These are phyloP conservation scores for Tauraco hartlaubi DNA, from an alignment of 2,797 vertebrate species.

Conservation along the genomic window DNA sequence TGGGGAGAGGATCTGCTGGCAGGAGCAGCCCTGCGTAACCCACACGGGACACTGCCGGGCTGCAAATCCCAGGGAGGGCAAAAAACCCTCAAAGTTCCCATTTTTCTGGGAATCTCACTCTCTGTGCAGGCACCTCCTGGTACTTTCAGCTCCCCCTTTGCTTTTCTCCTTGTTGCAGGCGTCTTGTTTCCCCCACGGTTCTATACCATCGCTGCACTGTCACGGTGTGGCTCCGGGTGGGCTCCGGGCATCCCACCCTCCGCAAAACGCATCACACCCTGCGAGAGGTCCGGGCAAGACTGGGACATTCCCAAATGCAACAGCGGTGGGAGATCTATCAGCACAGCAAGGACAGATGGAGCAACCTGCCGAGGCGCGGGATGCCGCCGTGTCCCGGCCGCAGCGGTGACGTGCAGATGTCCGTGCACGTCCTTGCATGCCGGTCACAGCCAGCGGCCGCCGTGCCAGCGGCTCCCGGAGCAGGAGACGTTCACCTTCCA, in stretches of 20 bases:
- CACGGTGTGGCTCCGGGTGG: not conserved
- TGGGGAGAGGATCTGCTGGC: not conserved
- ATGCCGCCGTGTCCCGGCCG: not conserved
- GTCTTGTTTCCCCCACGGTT: too few relatives aligned
- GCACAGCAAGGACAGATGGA: not conserved
- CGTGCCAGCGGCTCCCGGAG: not conserved
- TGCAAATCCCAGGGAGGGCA: not conserved
- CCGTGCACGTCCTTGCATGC: not conserved
- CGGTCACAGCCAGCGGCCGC: not conserved
- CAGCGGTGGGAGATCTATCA: rapidly evolving
- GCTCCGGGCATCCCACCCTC: not conserved
- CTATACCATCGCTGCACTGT: not conserved
- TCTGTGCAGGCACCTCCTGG: not conserved
- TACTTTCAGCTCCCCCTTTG: not conserved
- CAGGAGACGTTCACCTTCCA: not conserved
- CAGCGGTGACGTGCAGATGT: not conserved
- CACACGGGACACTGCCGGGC: not conserved
- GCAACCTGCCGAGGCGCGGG: not conserved
- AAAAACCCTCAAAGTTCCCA: not conserved
- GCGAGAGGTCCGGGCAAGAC: not conserved
- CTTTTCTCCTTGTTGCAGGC: not conserved
- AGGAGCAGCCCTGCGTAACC: not conserved
- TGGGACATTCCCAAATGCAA: rapidly evolving
- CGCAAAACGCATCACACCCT: rapidly evolving
- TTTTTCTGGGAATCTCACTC: not conserved